Percentiles rank a stretch among this genome's conserved stretches.
Conservation (phyloP, 1,140 invertebrate species). For the Liolophura sinensis region DNA sequence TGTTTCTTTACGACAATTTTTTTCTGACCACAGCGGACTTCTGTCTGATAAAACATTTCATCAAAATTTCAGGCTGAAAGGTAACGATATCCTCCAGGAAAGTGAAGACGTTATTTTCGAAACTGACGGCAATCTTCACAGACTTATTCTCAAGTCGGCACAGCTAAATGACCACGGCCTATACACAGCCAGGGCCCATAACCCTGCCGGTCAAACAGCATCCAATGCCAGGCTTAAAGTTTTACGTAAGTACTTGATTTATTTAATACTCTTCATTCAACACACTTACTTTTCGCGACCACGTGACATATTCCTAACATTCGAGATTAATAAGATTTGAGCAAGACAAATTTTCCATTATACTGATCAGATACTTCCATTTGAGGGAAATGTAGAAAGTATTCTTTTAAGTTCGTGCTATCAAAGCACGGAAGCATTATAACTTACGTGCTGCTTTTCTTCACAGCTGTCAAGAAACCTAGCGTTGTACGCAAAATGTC, state of each 20-base stretch:
- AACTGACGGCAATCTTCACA: constrained; percentile 92
- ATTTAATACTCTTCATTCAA: background rate
- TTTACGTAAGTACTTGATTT: constrained; percentile 40
- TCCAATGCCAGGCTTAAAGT: constrained; percentile 52
- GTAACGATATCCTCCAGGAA: constrained; percentile 37
- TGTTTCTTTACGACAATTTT: background rate
- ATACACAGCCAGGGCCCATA: constrained; percentile 88
- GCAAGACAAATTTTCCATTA: too few species aligned
- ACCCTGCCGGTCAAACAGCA: constrained; percentile 76
- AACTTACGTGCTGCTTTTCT: constrained; percentile 10
- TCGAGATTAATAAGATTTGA: too few species aligned
- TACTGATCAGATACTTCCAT: too few species aligned
- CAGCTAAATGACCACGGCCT: constrained; percentile 81
- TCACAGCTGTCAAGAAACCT: constrained; percentile 58
- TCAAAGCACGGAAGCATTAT: background rate
- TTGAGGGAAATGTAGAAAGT: too few species aligned
- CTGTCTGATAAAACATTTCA: too few species aligned
- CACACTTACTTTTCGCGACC: background rate
- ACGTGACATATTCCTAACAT: too few species aligned
- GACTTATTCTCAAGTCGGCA: constrained; percentile 81
- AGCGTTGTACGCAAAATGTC: constrained; percentile 58
- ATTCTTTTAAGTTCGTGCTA: background rate
- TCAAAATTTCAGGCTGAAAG: constrained; percentile 33
- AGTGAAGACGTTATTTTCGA: constrained; percentile 72
- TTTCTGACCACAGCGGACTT: too few species aligned